phyloP scores from a whole-genome alignment of 1,140 invertebrate species.

The Microplitis mediator region DNA sequence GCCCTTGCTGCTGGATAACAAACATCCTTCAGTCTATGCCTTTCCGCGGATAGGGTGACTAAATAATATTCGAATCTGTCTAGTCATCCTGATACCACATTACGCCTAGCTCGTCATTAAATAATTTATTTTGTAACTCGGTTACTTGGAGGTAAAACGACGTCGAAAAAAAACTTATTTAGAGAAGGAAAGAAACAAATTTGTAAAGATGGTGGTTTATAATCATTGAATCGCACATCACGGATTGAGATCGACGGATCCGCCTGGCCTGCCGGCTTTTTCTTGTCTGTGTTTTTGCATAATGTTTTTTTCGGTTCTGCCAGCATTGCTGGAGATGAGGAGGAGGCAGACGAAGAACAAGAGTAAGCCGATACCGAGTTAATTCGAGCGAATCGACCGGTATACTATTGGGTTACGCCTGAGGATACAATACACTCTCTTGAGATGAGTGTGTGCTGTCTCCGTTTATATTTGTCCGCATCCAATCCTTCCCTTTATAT shows the following conservation, averaged over 20 bases:
- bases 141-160: too few species aligned
- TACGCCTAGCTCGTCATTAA: too few species aligned
- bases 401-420: slow-evolving; percentile 30
- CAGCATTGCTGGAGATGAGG: background rate
- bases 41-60: background rate
- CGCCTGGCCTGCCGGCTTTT: slow-evolving; percentile 6
- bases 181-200: background rate
- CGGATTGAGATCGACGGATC: slow-evolving; percentile 17
- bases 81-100: background rate
- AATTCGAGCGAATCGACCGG: slow-evolving; percentile 27
- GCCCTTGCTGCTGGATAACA: background rate
- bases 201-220: background rate
- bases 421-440: slow-evolving; percentile 7
- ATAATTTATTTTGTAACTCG: too few species aligned
- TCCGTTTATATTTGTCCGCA: slow-evolving; percentile 23
- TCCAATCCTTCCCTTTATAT: background rate
- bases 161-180: background rate
- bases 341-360: background rate
- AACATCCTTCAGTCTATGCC: background rate
- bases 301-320: slow-evolving; percentile 5
- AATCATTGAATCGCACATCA: slow-evolving; percentile 11
- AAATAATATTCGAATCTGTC: background rate
- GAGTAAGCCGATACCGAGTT: slow-evolving; percentile 25
- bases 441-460: background rate
- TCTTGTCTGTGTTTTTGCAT: slow-evolving; percentile 15